phyloP scores from a whole-genome alignment of 2,888 invertebrate species.

The Trissonchulus latispiculum region DNA sequence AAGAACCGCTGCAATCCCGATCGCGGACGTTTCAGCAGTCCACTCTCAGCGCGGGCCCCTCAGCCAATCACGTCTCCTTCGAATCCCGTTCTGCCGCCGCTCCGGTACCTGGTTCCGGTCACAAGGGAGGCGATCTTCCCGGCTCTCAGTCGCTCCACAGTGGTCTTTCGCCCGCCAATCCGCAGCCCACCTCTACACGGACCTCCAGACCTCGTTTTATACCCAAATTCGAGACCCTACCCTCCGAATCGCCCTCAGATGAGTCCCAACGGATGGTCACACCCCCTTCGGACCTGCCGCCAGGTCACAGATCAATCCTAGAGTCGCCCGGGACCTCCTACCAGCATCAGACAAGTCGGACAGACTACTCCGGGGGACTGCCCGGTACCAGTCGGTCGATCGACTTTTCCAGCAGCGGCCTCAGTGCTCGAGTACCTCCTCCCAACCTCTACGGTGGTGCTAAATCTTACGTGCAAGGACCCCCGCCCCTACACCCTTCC shows the following conservation, averaged over 20 bases:
- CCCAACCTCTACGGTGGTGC: no score
- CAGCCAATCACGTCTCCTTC: background rate
- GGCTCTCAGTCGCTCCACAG: background rate
- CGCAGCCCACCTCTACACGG: background rate
- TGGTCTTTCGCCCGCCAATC: background rate
- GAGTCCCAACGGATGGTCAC: slow-evolving; percentile 4
- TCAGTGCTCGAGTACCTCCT: no score
- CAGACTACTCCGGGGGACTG: background rate
- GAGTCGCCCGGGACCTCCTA: background rate
- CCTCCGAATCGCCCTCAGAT: slow-evolving; percentile 15
- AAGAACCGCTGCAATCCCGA: background rate
- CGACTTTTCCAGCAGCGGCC: background rate
- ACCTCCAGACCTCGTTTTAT: slow-evolving; percentile 4
- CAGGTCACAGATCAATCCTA: background rate
- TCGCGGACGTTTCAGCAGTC: background rate
- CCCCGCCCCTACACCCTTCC: no score
- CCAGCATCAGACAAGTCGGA: background rate
- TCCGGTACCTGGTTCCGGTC: background rate
- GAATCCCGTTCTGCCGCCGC: background rate
- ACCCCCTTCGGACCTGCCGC: background rate
- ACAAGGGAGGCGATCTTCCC: background rate
- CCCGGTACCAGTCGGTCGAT: background rate
- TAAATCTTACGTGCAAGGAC: no score
- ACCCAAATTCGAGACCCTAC: slow-evolving; percentile 9
- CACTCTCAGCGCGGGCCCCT: background rate